phyloP scores from a whole-genome alignment of 2,888 invertebrate species.

The Lasioglossum vierecki region DNA sequence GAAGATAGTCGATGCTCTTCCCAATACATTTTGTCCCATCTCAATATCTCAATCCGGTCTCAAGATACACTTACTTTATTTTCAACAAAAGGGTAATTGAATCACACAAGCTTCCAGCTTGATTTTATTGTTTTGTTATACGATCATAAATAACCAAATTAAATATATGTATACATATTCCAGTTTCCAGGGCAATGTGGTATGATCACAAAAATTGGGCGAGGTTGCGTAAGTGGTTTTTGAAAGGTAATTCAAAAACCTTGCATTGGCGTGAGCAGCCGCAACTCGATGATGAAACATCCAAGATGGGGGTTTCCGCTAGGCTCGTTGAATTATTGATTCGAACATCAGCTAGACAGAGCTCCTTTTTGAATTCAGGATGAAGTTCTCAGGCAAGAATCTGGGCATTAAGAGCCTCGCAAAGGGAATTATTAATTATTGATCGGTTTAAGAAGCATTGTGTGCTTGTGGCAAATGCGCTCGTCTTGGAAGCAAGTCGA shows the following conservation, averaged over 20 bases:
- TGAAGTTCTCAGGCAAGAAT: not conserved
- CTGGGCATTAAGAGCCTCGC: constrained; percentile 1
- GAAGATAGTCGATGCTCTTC: not conserved
- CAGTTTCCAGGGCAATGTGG: not conserved
- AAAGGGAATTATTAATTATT: constrained; percentile 50
- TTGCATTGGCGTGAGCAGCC: not conserved
- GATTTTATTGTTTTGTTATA: too few species aligned
- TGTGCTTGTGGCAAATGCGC: not conserved
- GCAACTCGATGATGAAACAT: not conserved
- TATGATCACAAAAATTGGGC: not conserved
- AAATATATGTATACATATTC: too few species aligned
- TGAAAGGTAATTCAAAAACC: not conserved
- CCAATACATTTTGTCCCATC: not conserved
- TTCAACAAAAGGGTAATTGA: too few species aligned
- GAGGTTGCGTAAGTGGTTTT: not conserved
- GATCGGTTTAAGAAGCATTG: constrained; percentile 24
- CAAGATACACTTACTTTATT: too few species aligned
- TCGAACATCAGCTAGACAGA: not conserved
- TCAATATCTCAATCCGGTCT: not conserved
- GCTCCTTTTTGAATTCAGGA: constrained; percentile 39
- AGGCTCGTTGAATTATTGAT: constrained; percentile 16
- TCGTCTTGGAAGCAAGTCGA: not conserved
- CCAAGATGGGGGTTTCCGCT: not conserved
- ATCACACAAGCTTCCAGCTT: too few species aligned
- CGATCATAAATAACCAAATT: too few species aligned